Evolutionary conservation across 2,888 invertebrate species (phyloP), one percentile per base, ranked within the genome.

Genomic region (Dasysyrphus tricinctus): DNA sequence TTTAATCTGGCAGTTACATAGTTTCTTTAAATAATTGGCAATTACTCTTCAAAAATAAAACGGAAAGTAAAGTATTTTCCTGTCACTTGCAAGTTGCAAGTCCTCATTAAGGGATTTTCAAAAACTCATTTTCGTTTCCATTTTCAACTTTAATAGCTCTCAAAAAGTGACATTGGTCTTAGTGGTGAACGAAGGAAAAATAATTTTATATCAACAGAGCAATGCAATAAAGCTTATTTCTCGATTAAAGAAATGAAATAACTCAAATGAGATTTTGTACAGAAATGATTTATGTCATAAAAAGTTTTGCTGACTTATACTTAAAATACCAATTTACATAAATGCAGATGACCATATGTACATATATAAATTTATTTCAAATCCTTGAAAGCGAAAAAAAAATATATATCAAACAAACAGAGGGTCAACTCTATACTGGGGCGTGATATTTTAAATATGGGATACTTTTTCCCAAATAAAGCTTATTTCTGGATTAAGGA

Each of bases 201-300:
- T 24, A 24, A 24, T 24, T 2, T 65, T 34, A 65, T 34, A 3
- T 47, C 7, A 16, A 7, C 11, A 65, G 16, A 65, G 34, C 47
- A 19, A 47, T 11, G 32, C 32, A 47, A 47, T 32, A 49, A 47
- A 65, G 65, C 65, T 65, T 65, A 65, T 47, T 65, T 65, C 47
- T 47, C 44, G 32, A 34, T 65, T 34, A 65, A 32, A n/a, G 47
- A 65, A 65, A 47, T 34, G n/a, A n/a, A 57, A 57, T 65, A 65
- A 47, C 16, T 65, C 34, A 65, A 65, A 65, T 11, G 65, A 47
- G 47, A 65, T 32, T 32, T 65, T 47, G 7, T 12, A 5, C 7
- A 5, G 6, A 37, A 47, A 47, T 65, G 65, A 47, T 65, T 65
- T 65, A 47, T 65, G 47, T 34, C 12, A 32, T 65, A 34, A 47